Evolutionary conservation across 2,888 invertebrate species (phyloP), one percentile per base, ranked within the genome.

Genomic region (Drosophila anomalata): DNA sequence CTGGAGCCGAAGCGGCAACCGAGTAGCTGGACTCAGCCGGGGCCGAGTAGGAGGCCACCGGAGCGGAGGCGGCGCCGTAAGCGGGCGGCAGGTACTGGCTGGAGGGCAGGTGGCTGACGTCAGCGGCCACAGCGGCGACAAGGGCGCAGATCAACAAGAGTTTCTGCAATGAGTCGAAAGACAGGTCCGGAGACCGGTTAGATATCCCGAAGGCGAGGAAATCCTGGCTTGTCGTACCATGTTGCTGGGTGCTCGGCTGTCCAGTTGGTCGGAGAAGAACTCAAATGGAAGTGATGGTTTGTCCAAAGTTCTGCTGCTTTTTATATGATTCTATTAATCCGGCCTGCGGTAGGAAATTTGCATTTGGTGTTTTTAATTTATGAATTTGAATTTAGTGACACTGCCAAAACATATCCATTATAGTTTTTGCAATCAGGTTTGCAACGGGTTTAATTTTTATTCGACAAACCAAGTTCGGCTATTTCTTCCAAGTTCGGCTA

Each of bases 101-200:
- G 50, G 78, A 73, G 29, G 91, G 89, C 76, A 90, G 79, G 70
- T 90, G 89, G 77, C 90, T 89, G 68, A 89, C 85, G 72, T 89
- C 89, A 60, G 89, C 89, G 70, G 90, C 83, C 56, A 85, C 87
- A 56, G 78, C 88, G 63, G 89, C 88, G 58, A 90, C 78, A 51
- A 89, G 81, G 66, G 90, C 90, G 65, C 89, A 87, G 62, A 83
- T 80, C 79, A 89, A 68, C 59, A 90, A 62, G 54, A 89, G 55
- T 89, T 90, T 90, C 90, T 90, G 76, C 12, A 79, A 79, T 26
- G 24, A 17, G 70, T 61, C 12, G 33, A 14, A 3, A 44, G 9
- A 14, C 26, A 41, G 33, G 8, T 51, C 36, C 1, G n/a, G n/a
- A 4, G n/a, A 17, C 39, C 42, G 36, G 36, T 11, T 53, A 12